A percentile compares a stretch with the other conserved stretches of the same genome.
These are phyloP conservation scores for Pteromalus puparum DNA, from an alignment of 1,140 invertebrate genomes.

Conservation along the genomic window DNA sequence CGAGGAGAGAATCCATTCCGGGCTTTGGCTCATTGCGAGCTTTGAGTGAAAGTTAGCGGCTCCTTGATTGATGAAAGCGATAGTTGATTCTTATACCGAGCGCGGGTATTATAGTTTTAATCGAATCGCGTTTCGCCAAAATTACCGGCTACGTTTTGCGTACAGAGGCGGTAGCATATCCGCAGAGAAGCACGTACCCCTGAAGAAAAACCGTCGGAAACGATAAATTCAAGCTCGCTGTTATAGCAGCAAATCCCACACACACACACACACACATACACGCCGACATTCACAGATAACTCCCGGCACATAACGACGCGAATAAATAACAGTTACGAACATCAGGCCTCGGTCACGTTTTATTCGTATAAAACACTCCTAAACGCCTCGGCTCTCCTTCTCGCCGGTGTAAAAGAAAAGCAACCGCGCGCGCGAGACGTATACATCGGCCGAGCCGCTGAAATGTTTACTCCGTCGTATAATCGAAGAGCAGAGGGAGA, in stretches of 20 bases:
- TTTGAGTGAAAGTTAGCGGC: not conserved
- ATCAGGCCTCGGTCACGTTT: conserved; percentile 38
- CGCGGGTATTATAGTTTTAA: not conserved
- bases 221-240: not conserved
- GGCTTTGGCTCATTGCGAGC: not conserved
- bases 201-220: conserved; percentile 8
- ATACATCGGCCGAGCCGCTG: conserved; percentile 19
- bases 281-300: not conserved
- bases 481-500: conserved; percentile 36
- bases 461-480: conserved; percentile 53
- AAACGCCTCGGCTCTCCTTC: conserved; percentile 20
- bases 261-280: not conserved
- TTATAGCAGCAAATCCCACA: not conserved
- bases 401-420: not conserved
- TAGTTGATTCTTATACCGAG: not conserved
- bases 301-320: conserved; percentile 17
- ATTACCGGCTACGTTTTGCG: too few species aligned
- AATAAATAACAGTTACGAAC: conserved; percentile 49
- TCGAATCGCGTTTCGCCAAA: not conserved
- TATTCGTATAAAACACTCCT: conserved; percentile 39
- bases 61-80: not conserved
- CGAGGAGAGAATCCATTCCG: conserved; percentile 13
- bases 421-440: not conserved
- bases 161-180: too few species aligned
- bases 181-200: too few species aligned